Evolutionary conservation across 2,797 vertebrate genomes (phyloP).

Genomic region (Potorous gilbertii): DNA sequence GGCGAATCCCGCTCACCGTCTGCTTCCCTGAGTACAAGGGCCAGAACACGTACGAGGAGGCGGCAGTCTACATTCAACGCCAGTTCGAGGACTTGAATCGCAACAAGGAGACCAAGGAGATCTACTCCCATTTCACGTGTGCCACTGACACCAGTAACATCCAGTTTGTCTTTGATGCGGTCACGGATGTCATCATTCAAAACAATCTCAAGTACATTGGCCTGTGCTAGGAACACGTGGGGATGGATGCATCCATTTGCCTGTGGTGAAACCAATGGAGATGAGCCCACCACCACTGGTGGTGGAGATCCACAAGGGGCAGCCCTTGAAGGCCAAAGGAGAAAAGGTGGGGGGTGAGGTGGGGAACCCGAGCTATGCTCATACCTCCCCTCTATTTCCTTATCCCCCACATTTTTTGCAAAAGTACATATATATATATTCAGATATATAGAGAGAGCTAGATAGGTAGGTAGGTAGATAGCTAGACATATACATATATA

Average conservation of each 20-base stretch:
- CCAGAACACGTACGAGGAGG: conserved; percentile 99
- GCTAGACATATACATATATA: not conserved
- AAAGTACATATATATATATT: conserved; percentile 53
- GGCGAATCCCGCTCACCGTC: conserved; percentile 96
- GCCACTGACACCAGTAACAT: conserved; percentile 99
- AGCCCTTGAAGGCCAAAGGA: conserved; percentile 72
- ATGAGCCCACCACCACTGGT: conserved; percentile 62
- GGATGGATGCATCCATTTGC: conserved; percentile 62
- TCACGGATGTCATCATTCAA: conserved; percentile 99
- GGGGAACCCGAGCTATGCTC: conserved; percentile 62
- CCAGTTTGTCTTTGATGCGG: conserved; percentile 99
- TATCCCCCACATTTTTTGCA: conserved; percentile 66
- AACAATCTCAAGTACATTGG: conserved; percentile 99
- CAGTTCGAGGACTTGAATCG: conserved; percentile 99
- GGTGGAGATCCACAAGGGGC: conserved; percentile 68
- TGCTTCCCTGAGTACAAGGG: conserved; percentile 99
- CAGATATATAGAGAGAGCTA: conserved; percentile 58
- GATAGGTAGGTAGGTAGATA: conserved; percentile 54
- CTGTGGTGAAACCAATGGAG: conserved; percentile 81
- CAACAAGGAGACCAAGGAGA: conserved; percentile 99
- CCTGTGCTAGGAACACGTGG: conserved; percentile 92
- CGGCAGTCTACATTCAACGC: conserved; percentile 98
- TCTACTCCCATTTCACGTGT: conserved; percentile 99
- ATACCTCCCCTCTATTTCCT: conserved; percentile 67
- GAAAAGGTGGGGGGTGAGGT: conserved; percentile 41